A percentile compares a stretch with the other conserved stretches of the same genome.
Conservation (phyloP, 2,797 vertebrate genomes). For the Mallotus villosus region DNA sequence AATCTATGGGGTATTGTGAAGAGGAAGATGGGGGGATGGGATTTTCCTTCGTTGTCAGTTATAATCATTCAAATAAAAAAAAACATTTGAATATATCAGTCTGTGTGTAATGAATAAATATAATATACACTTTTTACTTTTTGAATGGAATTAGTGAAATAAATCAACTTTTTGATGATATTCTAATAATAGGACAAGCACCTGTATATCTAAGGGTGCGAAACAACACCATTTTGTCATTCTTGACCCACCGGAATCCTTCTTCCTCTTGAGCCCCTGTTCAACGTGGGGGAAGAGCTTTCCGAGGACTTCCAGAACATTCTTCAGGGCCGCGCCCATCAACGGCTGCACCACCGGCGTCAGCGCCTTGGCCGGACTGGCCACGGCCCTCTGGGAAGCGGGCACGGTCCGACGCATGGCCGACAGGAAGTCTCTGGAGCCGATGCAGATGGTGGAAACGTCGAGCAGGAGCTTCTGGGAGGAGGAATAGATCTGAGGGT, state of each 20-base stretch:
- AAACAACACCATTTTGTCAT: background rate
- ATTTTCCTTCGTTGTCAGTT: no score
- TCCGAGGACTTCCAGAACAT: conserved; percentile 75
- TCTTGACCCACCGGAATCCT: conserved; percentile 67
- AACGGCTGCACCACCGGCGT: conserved; percentile 81
- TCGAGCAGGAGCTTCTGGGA: conserved; percentile 90
- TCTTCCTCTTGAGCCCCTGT: conserved; percentile 71
- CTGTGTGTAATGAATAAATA: no score
- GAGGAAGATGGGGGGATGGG: no score
- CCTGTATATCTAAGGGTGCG: background rate
- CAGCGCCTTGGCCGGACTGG: conserved; percentile 84
- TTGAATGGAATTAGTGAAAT: no score
- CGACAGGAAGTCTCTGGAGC: conserved; percentile 82
- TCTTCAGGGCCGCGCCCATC: conserved; percentile 73
- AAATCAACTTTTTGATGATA: no score
- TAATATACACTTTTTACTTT: no score
- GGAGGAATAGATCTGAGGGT: conserved; percentile 91
- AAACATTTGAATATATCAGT: no score
- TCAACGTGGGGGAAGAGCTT: conserved; percentile 88
- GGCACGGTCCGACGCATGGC: conserved; percentile 91
- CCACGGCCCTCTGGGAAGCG: conserved; percentile 85
- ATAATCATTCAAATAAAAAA: no score
- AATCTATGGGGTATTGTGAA: no score
- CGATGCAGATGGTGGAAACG: conserved; percentile 82
- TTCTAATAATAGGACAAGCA: no score